phyloP scores from a whole-genome alignment of 2,888 invertebrate species.

The Chaitophorus viminalis region DNA sequence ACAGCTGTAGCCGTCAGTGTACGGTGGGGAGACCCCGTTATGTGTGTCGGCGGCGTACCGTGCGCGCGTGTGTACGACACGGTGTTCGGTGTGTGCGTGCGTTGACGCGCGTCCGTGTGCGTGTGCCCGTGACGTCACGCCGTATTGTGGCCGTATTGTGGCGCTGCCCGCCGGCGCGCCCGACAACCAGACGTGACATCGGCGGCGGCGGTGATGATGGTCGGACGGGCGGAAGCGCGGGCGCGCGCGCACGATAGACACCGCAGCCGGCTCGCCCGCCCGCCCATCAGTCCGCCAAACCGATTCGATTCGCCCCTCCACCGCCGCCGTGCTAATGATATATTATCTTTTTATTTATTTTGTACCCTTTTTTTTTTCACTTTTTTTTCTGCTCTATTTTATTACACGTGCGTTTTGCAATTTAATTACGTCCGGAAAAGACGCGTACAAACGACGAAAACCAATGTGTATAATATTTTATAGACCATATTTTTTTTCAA shows the following conservation, averaged over 20 bases:
- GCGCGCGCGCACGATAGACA: background rate
- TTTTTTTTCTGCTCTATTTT: background rate
- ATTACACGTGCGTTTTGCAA: slow-evolving; percentile 2
- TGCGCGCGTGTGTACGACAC: slow-evolving; percentile 2
- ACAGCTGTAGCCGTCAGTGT: background rate
- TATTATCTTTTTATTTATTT: slow-evolving; percentile 1
- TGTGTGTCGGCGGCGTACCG: slow-evolving; percentile 37
- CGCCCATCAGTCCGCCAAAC: background rate
- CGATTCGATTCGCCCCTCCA: background rate
- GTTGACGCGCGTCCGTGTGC: background rate
- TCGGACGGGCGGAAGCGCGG: slow-evolving; percentile 26
- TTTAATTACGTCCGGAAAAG: slow-evolving; percentile 11
- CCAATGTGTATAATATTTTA: too few relatives aligned
- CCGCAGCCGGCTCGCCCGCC: too few relatives aligned
- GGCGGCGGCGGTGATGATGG: background rate
- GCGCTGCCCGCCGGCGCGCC: slow-evolving; percentile 36
- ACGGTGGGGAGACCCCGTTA: slow-evolving; percentile 45
- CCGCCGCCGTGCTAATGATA: slow-evolving; percentile 8
- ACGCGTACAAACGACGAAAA: background rate
- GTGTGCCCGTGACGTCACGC: slow-evolving; percentile 52
- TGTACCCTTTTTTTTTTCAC: background rate
- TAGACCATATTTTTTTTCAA: too few relatives aligned
- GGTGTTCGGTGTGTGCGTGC: background rate
- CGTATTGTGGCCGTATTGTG: slow-evolving; percentile 23
- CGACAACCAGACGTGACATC: slow-evolving; percentile 26